Percentiles rank a stretch among this genome's conserved stretches.
These are phyloP conservation scores for Drosophila gaucha DNA, from an alignment of 2,888 invertebrate genomes.

Conservation along the genomic window DNA sequence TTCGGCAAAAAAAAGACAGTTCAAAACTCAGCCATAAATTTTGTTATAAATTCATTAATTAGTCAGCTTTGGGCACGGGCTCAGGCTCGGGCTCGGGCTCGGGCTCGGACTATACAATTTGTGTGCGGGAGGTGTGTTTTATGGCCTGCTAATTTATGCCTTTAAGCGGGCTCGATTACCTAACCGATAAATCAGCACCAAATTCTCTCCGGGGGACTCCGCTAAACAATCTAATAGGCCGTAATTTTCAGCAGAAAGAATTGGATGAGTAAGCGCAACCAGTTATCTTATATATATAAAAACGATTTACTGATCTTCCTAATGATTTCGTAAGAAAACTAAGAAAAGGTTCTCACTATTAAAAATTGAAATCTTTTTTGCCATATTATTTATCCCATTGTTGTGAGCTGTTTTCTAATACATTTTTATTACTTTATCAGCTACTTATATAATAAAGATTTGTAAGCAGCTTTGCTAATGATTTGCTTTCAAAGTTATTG, in stretches of 20 bases:
- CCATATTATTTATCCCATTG: not conserved
- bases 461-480: constrained; percentile 18
- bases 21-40: constrained; percentile 34
- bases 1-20: constrained; percentile 14
- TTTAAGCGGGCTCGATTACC: constrained; percentile 13
- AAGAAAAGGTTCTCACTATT: constrained; percentile 1
- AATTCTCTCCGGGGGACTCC: constrained; percentile 11
- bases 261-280: constrained; percentile 8
- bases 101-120: constrained; percentile 4
- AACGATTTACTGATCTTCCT: not conserved
- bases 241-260: not conserved
- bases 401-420: constrained; percentile 5
- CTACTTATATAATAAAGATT: constrained; percentile 1
- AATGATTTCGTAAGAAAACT: not conserved
- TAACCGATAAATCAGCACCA: constrained; percentile 35
- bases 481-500: constrained; percentile 17
- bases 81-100: constrained; percentile 1
- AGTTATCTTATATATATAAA: not conserved
- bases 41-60: constrained; percentile 66
- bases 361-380: not conserved
- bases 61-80: constrained; percentile 35
- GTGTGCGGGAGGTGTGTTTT: constrained; percentile 41
- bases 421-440: not conserved
- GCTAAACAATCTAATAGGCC: not conserved
- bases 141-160: constrained; percentile 47